Percentiles rank a stretch among this genome's conserved stretches.
These are phyloP conservation scores for Sphecodes monilicornis DNA, from an alignment of 2,888 invertebrate genomes.

Conservation along the genomic window DNA sequence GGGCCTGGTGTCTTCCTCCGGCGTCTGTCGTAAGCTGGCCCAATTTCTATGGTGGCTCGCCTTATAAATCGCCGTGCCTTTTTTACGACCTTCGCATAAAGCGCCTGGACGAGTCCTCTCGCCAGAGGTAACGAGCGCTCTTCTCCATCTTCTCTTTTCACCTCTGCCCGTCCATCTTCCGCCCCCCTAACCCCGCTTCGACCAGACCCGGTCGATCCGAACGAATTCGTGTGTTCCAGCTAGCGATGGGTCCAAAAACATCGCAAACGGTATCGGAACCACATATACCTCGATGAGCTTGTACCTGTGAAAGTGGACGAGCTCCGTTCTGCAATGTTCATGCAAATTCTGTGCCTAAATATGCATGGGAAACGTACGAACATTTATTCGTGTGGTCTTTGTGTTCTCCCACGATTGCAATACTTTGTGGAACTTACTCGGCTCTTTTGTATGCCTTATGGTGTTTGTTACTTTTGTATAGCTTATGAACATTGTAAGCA, in stretches of 20 bases:
- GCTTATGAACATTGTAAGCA: neutral
- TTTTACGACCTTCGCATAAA: slow-evolving; percentile 70
- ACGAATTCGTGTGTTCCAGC: slow-evolving; percentile 43
- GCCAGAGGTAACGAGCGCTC: slow-evolving; percentile 58
- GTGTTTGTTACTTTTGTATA: no score
- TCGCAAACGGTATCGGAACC: slow-evolving; percentile 8
- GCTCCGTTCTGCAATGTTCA: neutral
- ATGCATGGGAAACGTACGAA: neutral
- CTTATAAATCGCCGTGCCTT: slow-evolving; percentile 68
- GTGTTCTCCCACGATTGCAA: neutral
- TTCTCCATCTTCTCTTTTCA: slow-evolving; percentile 15
- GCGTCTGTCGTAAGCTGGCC: slow-evolving; percentile 67
- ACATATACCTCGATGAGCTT: neutral
- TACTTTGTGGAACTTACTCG: neutral
- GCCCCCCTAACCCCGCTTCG: neutral
- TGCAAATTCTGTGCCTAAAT: neutral
- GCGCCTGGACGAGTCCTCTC: slow-evolving; percentile 54
- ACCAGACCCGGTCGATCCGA: neutral
- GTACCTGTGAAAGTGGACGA: neutral
- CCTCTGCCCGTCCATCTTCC: slow-evolving; percentile 18
- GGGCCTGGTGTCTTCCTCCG: slow-evolving; percentile 39
- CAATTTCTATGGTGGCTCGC: slow-evolving; percentile 66
- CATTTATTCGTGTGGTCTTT: neutral
- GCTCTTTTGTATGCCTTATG: neutral
- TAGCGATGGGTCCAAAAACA: slow-evolving; percentile 16